phyloP scores from a whole-genome alignment of 2,888 invertebrate species.

The Eupeodes luniger region DNA sequence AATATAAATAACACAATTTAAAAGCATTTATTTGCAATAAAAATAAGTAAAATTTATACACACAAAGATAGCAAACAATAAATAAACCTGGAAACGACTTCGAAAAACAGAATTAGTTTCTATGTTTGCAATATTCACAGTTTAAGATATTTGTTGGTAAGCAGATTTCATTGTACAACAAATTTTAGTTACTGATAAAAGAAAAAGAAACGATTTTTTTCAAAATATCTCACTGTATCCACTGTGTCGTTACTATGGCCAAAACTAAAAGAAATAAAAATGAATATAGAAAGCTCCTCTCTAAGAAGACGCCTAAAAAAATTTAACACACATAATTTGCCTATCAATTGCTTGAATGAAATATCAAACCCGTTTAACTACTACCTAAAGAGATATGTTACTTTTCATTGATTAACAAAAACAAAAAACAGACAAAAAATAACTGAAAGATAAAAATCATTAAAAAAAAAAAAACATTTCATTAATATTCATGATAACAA shows the following conservation, averaged over 20 bases:
- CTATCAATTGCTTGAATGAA: constrained; percentile 4
- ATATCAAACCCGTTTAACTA: constrained; percentile 26
- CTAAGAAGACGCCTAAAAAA: not conserved
- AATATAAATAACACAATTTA: too few relatives aligned
- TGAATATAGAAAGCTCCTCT: constrained; percentile 12
- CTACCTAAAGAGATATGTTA: not conserved
- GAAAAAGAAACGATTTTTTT: too few relatives aligned
- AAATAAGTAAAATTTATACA: too few relatives aligned
- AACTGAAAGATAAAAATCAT: not conserved
- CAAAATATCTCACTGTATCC: not conserved
- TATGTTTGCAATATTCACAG: too few relatives aligned
- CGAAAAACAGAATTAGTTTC: too few relatives aligned
- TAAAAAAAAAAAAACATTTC: not conserved
- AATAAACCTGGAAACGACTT: too few relatives aligned
- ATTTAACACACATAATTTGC: constrained; percentile 19
- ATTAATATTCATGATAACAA: constrained; percentile 38
- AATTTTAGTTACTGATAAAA: too few relatives aligned
- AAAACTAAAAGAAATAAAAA: not conserved
- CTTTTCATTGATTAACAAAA: constrained; percentile 7
- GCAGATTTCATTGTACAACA: too few relatives aligned
- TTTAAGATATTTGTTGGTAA: too few relatives aligned
- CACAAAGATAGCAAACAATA: too few relatives aligned
- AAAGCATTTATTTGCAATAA: too few relatives aligned
- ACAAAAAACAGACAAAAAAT: not conserved
- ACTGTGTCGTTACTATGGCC: not conserved